Base-by-base conservation (phyloP, 2,797 vertebrate genomes). In the Loris lydekkerianus region DNA sequence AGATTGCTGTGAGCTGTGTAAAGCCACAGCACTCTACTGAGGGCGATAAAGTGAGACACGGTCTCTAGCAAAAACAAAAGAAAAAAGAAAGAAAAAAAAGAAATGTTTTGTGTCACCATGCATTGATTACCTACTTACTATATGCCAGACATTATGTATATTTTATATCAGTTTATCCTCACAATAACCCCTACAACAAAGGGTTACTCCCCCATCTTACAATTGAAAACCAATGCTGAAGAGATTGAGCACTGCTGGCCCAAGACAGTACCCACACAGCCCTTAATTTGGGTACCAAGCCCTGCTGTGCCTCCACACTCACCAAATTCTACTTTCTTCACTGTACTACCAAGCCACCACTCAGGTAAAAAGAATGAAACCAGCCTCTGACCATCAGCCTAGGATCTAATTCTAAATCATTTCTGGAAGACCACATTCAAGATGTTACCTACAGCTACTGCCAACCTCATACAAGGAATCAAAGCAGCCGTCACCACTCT, bases 71-170 rank as follows among this genome's bases (percentile, higher is more conserved):
- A 11, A 46, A 46, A 46, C 10, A 46, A 34, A 34, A 34, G 34
- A 43, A 46, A 7, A 46, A 46, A 46, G 46, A 46, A 46, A 46
- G 40, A 40, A 40, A 40, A 5, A 49, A 49, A 49, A 49, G 46
- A 49, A 49, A 49, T 49, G 13, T 49, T 49, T 49, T 49, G 46
- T 49, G 70, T 37, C 86, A n/a, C 84, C 15, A 1, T 11, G 69
- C 31, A n/a, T 61, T 56, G 75, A 75, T 63, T 56, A 76, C 75
- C 94, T 89, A 96, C 78, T 65, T 89, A 96, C 78, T 65, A 65
- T 9, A 75, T 93, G 77, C 46, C 70, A 63, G 60, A 37, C 10
- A 25, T 9, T 73, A 53, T 46, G 17, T 37, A 46, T 15, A 61
- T 46, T 94, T 90, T 58, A 60, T 77, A 61, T 86, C 89, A 72